Percentiles rank a stretch among this genome's conserved stretches.
These are phyloP conservation scores for Kradibia gibbosae DNA, from an alignment of 1,140 invertebrate genomes.

Conservation along the genomic window DNA sequence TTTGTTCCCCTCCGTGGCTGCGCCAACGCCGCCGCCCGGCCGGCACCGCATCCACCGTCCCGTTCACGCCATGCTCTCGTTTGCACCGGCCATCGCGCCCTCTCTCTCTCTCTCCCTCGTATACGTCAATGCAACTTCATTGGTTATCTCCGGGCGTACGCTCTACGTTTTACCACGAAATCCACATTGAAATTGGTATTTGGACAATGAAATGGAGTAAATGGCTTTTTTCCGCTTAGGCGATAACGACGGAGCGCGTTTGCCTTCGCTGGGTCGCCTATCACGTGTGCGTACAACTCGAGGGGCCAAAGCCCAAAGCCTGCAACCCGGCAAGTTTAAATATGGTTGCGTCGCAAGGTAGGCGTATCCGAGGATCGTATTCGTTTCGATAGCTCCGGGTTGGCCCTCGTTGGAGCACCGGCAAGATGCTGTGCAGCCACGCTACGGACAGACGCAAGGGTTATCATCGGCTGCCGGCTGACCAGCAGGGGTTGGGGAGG, in stretches of 20 bases:
- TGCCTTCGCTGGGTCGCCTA: too few relatives aligned
- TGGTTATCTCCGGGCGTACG: conserved; percentile 19
- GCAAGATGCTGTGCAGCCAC: too few relatives aligned
- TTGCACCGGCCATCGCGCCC: not conserved
- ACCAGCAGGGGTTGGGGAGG: not conserved
- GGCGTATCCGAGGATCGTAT: too few relatives aligned
- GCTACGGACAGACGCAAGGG: too few relatives aligned
- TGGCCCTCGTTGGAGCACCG: too few relatives aligned
- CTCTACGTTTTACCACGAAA: conserved; percentile 11
- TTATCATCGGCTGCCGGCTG: too few relatives aligned
- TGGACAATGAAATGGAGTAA: not conserved
- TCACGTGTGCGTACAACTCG: too few relatives aligned
- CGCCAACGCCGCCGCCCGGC: conserved; percentile 42
- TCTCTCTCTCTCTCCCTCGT: not conserved
- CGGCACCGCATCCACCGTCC: not conserved
- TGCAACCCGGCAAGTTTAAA: conserved; percentile 36
- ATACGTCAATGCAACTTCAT: conserved; percentile 47
- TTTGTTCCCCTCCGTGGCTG: conserved; percentile 36
- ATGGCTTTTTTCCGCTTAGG: not conserved
- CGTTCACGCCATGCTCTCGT: conserved; percentile 41
- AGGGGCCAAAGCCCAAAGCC: conserved; percentile 12
- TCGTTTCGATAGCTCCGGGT: too few relatives aligned
- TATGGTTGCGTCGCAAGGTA: not conserved
- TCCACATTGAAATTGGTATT: not conserved
- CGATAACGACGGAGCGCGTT: too few relatives aligned